These are phyloP conservation scores for Boleophthalmus pectinirostris DNA, from an alignment of 2,113 vertebrate genomes.

Conservation along the genomic window DNA sequence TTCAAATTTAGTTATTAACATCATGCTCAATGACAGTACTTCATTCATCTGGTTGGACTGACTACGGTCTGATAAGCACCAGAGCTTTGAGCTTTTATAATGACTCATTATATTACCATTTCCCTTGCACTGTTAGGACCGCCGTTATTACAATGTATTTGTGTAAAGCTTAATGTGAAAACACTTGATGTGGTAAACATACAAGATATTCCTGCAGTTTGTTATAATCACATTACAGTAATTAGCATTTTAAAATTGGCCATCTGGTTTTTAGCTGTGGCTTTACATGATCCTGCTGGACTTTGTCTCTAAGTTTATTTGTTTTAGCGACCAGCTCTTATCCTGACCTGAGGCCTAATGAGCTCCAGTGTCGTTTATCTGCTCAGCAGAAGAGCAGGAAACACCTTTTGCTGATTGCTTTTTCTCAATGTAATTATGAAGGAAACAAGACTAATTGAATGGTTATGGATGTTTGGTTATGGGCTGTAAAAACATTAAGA, in stretches of 20 bases:
- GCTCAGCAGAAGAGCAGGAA: slow-evolving; percentile 46
- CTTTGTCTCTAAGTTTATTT: slow-evolving; percentile 69
- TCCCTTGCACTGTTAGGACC: not conserved
- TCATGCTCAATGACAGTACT: not conserved
- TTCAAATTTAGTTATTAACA: not conserved
- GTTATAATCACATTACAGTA: slow-evolving; percentile 37
- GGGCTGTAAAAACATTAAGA: not conserved
- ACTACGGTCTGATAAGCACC: not conserved
- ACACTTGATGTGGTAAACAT: not conserved
- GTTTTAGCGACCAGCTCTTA: slow-evolving; percentile 68
- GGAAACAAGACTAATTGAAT: not conserved
- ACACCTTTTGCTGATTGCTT: slow-evolving; percentile 20
- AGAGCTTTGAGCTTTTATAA: not conserved
- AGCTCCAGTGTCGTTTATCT: slow-evolving; percentile 53
- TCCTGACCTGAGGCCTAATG: slow-evolving; percentile 55
- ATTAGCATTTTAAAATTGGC: slow-evolving; percentile 29
- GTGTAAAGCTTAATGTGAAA: not conserved
- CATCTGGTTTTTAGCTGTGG: slow-evolving; percentile 65
- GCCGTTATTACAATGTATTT: not conserved
- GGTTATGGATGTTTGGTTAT: not conserved
- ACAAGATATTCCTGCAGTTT: not conserved
- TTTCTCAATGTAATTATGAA: slow-evolving; percentile 14
- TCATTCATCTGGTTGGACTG: not conserved
- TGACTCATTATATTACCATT: not conserved
- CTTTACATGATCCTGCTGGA: slow-evolving; percentile 59